phyloP scores from a whole-genome alignment of 2,888 invertebrate genomes.

The Orthosia gothica region DNA sequence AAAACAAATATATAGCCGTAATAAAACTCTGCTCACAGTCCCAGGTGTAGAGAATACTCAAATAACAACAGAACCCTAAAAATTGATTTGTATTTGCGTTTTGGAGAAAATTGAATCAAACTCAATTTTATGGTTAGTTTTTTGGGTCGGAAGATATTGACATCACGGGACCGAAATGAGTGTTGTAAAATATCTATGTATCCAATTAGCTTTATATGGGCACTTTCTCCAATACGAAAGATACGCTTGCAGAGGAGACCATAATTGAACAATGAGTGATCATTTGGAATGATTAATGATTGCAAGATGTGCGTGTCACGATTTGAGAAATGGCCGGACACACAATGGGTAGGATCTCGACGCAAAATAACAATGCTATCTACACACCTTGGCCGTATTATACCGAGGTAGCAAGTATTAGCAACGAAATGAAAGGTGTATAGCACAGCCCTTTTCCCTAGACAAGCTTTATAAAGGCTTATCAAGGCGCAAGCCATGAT shows the following conservation, averaged over 20 bases:
- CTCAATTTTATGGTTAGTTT: conserved; percentile 53
- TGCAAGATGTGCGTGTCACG: conserved; percentile 48
- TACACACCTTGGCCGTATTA: conserved; percentile 10
- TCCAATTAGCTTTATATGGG: conserved; percentile 8
- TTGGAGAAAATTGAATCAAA: conserved; percentile 60
- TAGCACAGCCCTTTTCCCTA: conserved; percentile 6
- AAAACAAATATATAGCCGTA: conserved; percentile 57
- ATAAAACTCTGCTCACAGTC: conserved; percentile 62
- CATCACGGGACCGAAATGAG: conserved; percentile 4
- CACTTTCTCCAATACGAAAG: conserved; percentile 2
- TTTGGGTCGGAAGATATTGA: conserved; percentile 26
- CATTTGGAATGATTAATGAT: conserved; percentile 53
- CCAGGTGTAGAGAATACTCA: conserved; percentile 61
- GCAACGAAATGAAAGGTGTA: conserved; percentile 21
- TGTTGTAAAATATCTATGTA: conserved; percentile 8
- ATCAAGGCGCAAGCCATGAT: conserved; percentile 34
- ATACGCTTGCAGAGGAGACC: conserved; percentile 2
- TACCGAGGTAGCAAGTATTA: conserved; percentile 3
- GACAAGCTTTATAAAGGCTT: conserved; percentile 31
- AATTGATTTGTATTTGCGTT: conserved; percentile 59
- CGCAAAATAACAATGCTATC: conserved; percentile 26
- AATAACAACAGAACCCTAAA: conserved; percentile 54
- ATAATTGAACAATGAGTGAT: conserved; percentile 38
- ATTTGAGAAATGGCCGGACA: conserved; percentile 39
- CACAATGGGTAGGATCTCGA: conserved; percentile 30